Evolutionary conservation across 2,113 vertebrate species (phyloP).

Genomic region (Malurus elegans): DNA sequence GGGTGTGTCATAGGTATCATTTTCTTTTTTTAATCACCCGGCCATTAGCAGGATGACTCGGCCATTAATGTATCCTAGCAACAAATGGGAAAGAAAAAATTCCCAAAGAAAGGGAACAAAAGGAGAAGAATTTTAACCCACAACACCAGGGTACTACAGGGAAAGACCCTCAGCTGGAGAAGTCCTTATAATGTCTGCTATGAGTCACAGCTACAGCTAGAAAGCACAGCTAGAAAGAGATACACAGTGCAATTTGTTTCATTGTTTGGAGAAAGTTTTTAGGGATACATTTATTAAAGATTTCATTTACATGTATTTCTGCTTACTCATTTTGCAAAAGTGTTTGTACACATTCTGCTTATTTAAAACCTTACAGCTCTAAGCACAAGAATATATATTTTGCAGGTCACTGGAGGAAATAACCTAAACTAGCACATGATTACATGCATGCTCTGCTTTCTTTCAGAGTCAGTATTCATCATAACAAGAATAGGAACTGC

Average conservation of each 20-base stretch:
- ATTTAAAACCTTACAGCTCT: not conserved
- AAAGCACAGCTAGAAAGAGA: not conserved
- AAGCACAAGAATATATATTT: not conserved
- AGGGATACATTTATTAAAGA: not conserved
- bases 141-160: not conserved
- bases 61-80: too few species aligned
- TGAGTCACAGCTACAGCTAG: not conserved
- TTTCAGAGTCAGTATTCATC: not conserved
- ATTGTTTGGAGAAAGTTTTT: rapidly evolving
- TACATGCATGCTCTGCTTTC: not conserved
- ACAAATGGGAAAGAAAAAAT: too few species aligned
- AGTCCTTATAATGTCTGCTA: not conserved
- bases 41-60: too few species aligned
- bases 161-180: not conserved
- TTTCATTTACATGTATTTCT: not conserved
- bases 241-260: not conserved
- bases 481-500: not conserved
- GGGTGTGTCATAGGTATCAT: too few species aligned
- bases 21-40: too few species aligned
- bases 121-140: too few species aligned
- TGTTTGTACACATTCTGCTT: not conserved
- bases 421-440: not conserved
- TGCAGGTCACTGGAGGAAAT: not conserved
- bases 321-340: not conserved
- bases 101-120: too few species aligned